Conservation (phyloP, 2,797 vertebrate genomes). For the Orestias chungarensis region DNA sequence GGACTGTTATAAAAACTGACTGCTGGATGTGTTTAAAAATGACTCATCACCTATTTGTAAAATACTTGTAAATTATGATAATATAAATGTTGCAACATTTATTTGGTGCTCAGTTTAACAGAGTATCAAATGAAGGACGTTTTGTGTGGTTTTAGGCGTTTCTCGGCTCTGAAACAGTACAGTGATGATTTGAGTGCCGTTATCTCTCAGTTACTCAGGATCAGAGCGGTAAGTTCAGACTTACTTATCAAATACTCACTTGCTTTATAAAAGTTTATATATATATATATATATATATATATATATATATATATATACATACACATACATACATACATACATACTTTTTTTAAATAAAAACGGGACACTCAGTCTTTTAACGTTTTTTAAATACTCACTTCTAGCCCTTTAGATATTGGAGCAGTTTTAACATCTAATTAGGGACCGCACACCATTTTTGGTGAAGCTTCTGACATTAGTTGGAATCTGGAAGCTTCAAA, state of each 20-base stretch:
- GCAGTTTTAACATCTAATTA: not conserved
- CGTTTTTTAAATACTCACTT: not conserved
- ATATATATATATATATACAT: no score
- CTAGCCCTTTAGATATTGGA: not conserved
- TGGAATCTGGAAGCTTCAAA: not conserved
- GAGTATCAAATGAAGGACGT: conserved; percentile 3
- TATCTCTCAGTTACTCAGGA: conserved; percentile 93
- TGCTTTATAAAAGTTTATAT: no score
- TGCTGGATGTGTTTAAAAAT: not conserved
- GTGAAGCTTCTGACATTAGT: not conserved
- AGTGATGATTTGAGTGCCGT: conserved; percentile 93
- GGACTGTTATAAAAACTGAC: not conserved
- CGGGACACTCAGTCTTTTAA: not conserved
- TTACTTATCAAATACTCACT: not conserved
- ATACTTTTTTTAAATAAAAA: not conserved
- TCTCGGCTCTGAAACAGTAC: conserved; percentile 94
- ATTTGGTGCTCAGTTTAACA: not conserved
- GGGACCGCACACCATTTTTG: not conserved
- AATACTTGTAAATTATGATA: no score
- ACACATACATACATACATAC: no score
- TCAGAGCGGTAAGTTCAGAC: conserved; percentile 89
- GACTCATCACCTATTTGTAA: not conserved
- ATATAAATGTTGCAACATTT: no score
- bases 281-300: no score
- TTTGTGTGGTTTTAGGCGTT: conserved; percentile 84